Percentiles rank a stretch among this genome's conserved stretches.
These are phyloP conservation scores for Erannis defoliaria DNA, from an alignment of 2,888 invertebrate species.

Conservation along the genomic window DNA sequence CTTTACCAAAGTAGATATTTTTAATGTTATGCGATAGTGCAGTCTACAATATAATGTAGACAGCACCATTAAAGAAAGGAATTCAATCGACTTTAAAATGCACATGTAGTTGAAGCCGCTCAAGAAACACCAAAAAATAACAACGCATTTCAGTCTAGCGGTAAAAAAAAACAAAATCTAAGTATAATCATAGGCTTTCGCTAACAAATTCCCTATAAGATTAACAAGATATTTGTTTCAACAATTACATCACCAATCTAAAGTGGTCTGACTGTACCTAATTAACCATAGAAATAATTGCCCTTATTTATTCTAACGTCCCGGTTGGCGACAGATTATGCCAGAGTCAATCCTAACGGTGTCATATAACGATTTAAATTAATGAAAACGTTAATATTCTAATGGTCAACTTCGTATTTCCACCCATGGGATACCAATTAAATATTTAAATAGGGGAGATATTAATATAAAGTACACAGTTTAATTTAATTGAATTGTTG, in stretches of 20 bases:
- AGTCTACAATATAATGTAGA: no score
- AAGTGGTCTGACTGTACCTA: slow-evolving; percentile 3
- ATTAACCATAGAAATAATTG: slow-evolving; percentile 26
- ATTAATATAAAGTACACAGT: slow-evolving; percentile 25
- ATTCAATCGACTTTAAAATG: no score
- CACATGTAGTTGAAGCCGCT: no score
- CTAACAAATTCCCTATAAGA: background rate
- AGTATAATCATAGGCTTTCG: background rate
- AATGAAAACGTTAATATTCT: slow-evolving; percentile 41
- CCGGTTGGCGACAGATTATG: slow-evolving; percentile 20
- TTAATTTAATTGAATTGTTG: slow-evolving; percentile 31
- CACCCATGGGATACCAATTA: slow-evolving; percentile 35
- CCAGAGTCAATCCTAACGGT: slow-evolving; percentile 22
- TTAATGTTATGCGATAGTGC: no score
- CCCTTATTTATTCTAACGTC: slow-evolving; percentile 33
- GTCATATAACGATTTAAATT: slow-evolving; percentile 34
- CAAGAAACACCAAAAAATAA: no score
- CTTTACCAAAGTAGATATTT: no score
- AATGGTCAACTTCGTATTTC: slow-evolving; percentile 29
- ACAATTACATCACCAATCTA: background rate
- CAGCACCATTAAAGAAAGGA: no score
- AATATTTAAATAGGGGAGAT: slow-evolving; percentile 34
- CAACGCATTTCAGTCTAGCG: no score
- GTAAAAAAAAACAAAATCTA: background rate
- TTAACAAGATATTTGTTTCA: background rate